These are phyloP conservation scores for Araneus ventricosus DNA, from an alignment of 1,140 invertebrate genomes.

Conservation along the genomic window DNA sequence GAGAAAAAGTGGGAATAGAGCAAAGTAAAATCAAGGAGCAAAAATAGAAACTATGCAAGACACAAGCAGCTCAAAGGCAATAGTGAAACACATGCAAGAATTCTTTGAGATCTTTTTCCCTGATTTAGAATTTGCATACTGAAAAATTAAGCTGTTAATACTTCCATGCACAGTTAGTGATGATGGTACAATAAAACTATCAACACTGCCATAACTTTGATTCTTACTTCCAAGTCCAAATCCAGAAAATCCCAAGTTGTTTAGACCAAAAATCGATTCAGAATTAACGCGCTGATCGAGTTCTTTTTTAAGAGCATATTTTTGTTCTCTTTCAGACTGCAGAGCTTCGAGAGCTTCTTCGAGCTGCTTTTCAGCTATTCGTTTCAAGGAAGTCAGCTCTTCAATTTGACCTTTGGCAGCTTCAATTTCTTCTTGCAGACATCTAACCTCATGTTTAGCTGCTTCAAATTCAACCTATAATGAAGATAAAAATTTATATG, in stretches of 20 bases:
- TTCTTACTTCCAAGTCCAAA: constrained; percentile 77
- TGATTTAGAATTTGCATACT: constrained; percentile 51
- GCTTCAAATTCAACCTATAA: constrained; percentile 98
- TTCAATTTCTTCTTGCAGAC: constrained; percentile 88
- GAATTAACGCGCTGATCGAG: constrained; percentile 92
- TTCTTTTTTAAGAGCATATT: constrained; percentile 98
- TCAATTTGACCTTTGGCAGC: constrained; percentile 88
- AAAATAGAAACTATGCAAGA: constrained; percentile 64
- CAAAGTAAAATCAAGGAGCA: constrained; percentile 66
- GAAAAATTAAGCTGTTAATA: constrained; percentile 70
- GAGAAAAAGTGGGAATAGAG: neutral
- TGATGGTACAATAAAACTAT: constrained; percentile 59
- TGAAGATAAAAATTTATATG: too few species aligned
- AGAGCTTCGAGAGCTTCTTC: constrained; percentile 97
- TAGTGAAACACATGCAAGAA: constrained; percentile 66
- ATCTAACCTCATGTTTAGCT: constrained; percentile 96
- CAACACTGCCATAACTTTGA: constrained; percentile 65
- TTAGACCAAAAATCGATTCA: constrained; percentile 91
- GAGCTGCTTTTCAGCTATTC: constrained; percentile 95
- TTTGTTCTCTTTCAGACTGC: constrained; percentile 96
- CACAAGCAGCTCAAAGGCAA: constrained; percentile 60
- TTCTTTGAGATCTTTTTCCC: constrained; percentile 39
- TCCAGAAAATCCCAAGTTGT: constrained; percentile 76
- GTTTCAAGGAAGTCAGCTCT: constrained; percentile 93
- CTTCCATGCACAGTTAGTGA: constrained; percentile 62